Base-by-base conservation (phyloP, 2,797 vertebrate genomes). In the Menidia menidia region DNA sequence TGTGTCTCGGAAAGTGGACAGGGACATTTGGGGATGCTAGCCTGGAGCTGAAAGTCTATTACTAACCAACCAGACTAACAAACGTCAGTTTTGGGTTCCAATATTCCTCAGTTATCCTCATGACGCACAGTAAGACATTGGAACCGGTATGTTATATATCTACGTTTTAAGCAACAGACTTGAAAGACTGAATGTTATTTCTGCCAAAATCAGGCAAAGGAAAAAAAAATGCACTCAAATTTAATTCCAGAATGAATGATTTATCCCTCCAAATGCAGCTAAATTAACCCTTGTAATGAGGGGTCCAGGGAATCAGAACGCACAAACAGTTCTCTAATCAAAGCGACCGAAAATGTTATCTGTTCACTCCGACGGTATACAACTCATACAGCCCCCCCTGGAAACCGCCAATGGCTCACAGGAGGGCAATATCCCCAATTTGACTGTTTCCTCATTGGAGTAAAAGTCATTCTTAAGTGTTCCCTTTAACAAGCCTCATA, bases 1-100 rank as follows among this genome's bases (percentile, higher is more conserved):
- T 64, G 69, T 75, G 73, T 80, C 70, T 85, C 79, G 67, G 70
- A 66, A 51, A 64, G 61, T 66, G 50, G 53, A 85, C 48, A 59
- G 71, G 64, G 68, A 81, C 78, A 68, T 78, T 72, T 2, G 13
- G 73, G 77, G 80, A 74, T 30, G 54, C 61, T 61, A 45, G 65
- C 87, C 75, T 44, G 35, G n/a, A 84, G 71, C 73, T 73, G 52
- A 55, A 54, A 71, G 65, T 73, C 30, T 60, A 44, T 60, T 60
- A 16, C 65, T 14, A 61, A 60, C 25, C 43, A 73, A 66, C 41
- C 70, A 78, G 44, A 63, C 43, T 56, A 44, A 53, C 39, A 60
- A 51, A 48, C 16, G 18, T n/a, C n/a, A 33, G 8, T 44, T 53
- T 54, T 30, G 52, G 58, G 53, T 54, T 61, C 41, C 15, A 33